Conservation (phyloP, 2,888 invertebrate species). For the Catotricha subobsoleta region DNA sequence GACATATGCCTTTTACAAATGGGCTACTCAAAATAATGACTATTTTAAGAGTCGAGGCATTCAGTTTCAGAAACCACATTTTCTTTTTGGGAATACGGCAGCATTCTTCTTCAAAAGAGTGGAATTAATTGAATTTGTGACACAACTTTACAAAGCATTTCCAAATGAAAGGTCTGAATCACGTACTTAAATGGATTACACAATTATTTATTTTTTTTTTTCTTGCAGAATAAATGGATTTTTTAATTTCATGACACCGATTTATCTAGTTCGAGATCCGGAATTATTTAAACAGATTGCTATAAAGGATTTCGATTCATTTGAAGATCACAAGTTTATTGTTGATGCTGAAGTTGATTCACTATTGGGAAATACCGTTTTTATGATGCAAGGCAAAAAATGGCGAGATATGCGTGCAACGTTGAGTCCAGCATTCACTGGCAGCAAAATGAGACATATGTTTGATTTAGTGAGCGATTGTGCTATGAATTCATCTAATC, state of each 20-base stretch:
- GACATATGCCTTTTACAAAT: no score
- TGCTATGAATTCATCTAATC: background rate
- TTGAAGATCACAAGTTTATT: constrained; percentile 2
- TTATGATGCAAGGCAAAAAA: constrained; percentile 6
- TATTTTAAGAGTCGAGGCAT: constrained; percentile 5
- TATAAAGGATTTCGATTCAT: constrained; percentile 6
- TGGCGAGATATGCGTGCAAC: constrained; percentile 6
- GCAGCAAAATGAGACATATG: constrained; percentile 6
- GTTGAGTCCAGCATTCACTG: constrained; percentile 6
- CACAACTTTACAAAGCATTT: background rate
- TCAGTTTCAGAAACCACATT: constrained; percentile 2
- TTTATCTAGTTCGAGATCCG: constrained; percentile 1
- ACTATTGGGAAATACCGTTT: constrained; percentile 4
- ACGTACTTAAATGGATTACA: no score
- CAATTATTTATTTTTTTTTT: no score
- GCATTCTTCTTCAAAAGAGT: background rate
- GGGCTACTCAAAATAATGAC: constrained; percentile 2
- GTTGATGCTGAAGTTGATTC: constrained; percentile 3
- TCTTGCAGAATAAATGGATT: no score
- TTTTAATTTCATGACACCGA: constrained; percentile 4
- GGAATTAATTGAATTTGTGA: background rate
- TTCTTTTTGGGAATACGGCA: constrained; percentile 2
- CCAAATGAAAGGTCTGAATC: constrained; percentile 4
- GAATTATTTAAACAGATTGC: constrained; percentile 3
- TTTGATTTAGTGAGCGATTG: constrained; percentile 4